Evolutionary conservation across 2,113 vertebrate genomes (phyloP).

Genomic region (Propithecus coquereli): DNA sequence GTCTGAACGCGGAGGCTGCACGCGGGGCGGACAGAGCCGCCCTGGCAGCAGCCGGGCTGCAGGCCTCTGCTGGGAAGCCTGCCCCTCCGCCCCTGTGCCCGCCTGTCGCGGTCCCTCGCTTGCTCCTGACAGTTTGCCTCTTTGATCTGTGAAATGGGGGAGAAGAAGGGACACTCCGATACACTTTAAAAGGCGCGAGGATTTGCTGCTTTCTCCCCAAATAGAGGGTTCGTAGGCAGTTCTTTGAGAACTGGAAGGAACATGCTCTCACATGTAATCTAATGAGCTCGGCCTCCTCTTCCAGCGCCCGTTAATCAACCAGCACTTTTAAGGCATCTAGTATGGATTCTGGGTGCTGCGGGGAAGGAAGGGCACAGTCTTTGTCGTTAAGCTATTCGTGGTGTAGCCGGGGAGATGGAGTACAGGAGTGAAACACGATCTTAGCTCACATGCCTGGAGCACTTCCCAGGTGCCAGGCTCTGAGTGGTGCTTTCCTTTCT

Average conservation of each 20-base stretch:
- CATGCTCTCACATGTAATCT: constrained; percentile 26
- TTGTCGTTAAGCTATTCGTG: neutral
- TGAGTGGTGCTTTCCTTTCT: neutral
- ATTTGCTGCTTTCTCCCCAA: neutral
- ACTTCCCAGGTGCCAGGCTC: neutral
- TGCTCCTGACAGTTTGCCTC: neutral
- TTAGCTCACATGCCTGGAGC: neutral
- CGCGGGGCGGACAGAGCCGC: neutral
- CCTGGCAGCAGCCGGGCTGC: neutral
- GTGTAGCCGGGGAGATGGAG: neutral
- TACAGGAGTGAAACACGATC: neutral
- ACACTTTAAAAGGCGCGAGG: neutral
- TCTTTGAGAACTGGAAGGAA: constrained; percentile 8
- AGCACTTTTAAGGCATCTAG: neutral
- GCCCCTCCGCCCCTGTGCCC: neutral
- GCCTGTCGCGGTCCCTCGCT: neutral
- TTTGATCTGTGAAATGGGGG: neutral
- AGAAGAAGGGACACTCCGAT: neutral
- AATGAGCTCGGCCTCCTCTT: constrained; percentile 18
- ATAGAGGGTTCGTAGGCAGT: neutral
- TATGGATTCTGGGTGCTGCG: neutral
- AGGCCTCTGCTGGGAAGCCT: neutral
- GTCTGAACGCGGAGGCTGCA: neutral
- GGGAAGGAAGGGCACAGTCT: neutral
- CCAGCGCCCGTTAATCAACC: neutral